Base-by-base conservation (phyloP, 2,113 vertebrate species). In the Anseranas semipalmata region DNA sequence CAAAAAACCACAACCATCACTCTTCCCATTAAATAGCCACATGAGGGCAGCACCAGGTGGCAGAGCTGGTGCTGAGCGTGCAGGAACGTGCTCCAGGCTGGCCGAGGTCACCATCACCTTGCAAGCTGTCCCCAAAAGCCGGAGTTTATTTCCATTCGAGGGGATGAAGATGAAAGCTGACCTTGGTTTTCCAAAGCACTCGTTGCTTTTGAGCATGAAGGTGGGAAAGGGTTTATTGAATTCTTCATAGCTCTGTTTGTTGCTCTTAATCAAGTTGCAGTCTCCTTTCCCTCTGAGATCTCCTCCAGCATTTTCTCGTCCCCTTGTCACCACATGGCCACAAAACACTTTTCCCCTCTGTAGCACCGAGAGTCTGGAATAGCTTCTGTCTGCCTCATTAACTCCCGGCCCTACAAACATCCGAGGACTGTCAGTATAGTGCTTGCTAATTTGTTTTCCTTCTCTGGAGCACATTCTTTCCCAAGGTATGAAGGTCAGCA, bases 341-440 rank as follows among this genome's bases (percentile, higher is more conserved):
- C 32, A 46, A 55, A 86, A 35, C 2, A 4, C 72, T n/a, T 83
- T 92, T 90, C 68, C 63, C 50, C 41, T 55, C 75, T 7, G 25
- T 12, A 58, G 68, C 60, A 43, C 17, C 7, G 9, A 0, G 30
- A 62, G 68, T 43, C 70, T 89, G 90, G 73, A 87, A 91, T 33
- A 27, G 48, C 84, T 96, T 82, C 81, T 76, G 28, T 65, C 59
- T 65, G 66, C 89, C 62, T 95, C 90, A 87, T 96, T 95, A 90
- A 92, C 78, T 91, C 73, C 70, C 0, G 22, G 77, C 80, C 80
- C 83, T 52, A 37, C 92, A 93, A 75, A 87, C 73, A 65, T 53
- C 88, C 88, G 67, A 22, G 88, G 60, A 81, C 74, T 33, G 53
- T 71, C 78, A 11, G 35, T 7, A 43, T 30, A 65, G 41, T 4